These are phyloP conservation scores for Agrotis exclamationis DNA, from an alignment of 2,888 invertebrate genomes.

Conservation along the genomic window DNA sequence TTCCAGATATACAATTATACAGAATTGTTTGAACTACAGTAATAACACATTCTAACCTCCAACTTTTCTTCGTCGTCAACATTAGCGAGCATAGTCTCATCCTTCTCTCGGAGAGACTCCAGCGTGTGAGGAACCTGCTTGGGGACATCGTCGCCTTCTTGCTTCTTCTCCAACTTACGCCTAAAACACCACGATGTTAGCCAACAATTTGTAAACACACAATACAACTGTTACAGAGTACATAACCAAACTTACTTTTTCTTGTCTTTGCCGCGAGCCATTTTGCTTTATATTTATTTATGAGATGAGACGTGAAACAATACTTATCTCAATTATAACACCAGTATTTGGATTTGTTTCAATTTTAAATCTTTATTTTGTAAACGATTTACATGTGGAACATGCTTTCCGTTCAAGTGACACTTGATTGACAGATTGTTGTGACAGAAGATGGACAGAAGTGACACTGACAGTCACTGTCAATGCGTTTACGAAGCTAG, in stretches of 20 bases:
- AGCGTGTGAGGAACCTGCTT: slow-evolving; percentile 96
- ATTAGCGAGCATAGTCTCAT: slow-evolving; percentile 96
- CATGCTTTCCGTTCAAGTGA: slow-evolving; percentile 39
- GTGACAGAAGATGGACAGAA: too few relatives aligned
- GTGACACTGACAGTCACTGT: slow-evolving; percentile 7
- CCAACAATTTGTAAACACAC: slow-evolving; percentile 41
- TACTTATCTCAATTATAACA: neutral
- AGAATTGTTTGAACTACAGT: neutral
- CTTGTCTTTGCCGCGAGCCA: slow-evolving; percentile 89
- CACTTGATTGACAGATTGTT: slow-evolving; percentile 1
- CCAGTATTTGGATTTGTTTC: neutral
- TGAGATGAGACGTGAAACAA: neutral
- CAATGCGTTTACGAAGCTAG: slow-evolving; percentile 13
- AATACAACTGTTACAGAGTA: slow-evolving; percentile 23
- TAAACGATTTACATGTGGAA: slow-evolving; percentile 19
- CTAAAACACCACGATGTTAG: slow-evolving; percentile 70
- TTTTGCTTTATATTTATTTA: slow-evolving; percentile 59
- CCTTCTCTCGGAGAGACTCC: slow-evolving; percentile 97
- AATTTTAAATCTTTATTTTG: slow-evolving; percentile 16
- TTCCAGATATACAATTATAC: neutral
- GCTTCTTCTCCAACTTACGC: slow-evolving; percentile 87
- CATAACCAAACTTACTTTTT: slow-evolving; percentile 85
- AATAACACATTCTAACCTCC: slow-evolving; percentile 87
- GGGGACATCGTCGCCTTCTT: slow-evolving; percentile 88
- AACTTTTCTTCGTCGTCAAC: slow-evolving; percentile 95